These are phyloP conservation scores for Limnephilus lunatus DNA, from an alignment of 2,888 invertebrate genomes.

Conservation along the genomic window DNA sequence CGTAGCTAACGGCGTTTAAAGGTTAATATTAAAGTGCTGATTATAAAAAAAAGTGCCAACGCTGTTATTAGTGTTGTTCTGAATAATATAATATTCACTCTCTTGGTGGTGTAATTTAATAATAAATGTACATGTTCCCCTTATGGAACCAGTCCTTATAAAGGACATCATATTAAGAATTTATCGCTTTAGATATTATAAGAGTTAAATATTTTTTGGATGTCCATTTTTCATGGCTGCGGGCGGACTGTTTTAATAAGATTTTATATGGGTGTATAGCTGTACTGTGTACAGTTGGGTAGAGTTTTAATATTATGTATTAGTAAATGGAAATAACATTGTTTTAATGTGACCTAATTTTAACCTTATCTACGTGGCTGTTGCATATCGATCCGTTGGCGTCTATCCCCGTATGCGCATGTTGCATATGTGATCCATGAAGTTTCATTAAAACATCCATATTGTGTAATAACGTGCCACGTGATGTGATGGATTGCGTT, in stretches of 20 bases:
- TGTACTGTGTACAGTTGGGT: constrained; percentile 36
- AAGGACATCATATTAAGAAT: neutral
- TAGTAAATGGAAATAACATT: neutral
- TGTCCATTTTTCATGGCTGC: constrained; percentile 10
- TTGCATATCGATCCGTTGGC: no score
- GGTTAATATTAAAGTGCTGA: neutral
- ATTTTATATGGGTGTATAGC: constrained; percentile 25
- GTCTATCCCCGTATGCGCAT: no score
- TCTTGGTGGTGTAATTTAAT: neutral
- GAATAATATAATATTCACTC: neutral
- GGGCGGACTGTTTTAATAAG: neutral
- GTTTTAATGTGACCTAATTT: neutral
- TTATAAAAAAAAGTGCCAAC: neutral
- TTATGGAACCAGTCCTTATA: constrained; percentile 1
- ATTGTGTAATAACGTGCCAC: no score
- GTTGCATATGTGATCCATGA: no score
- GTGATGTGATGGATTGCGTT: no score
- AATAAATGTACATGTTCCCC: neutral
- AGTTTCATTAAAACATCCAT: no score
- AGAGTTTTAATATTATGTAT: neutral
- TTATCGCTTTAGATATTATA: constrained; percentile 25
- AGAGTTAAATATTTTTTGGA: constrained; percentile 14
- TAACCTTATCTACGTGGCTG: neutral
- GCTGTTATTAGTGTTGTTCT: constrained; percentile 2
- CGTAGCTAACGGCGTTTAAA: neutral